These are phyloP conservation scores for Polyommatus iphigenia DNA, from an alignment of 2,888 invertebrate genomes.

Conservation along the genomic window DNA sequence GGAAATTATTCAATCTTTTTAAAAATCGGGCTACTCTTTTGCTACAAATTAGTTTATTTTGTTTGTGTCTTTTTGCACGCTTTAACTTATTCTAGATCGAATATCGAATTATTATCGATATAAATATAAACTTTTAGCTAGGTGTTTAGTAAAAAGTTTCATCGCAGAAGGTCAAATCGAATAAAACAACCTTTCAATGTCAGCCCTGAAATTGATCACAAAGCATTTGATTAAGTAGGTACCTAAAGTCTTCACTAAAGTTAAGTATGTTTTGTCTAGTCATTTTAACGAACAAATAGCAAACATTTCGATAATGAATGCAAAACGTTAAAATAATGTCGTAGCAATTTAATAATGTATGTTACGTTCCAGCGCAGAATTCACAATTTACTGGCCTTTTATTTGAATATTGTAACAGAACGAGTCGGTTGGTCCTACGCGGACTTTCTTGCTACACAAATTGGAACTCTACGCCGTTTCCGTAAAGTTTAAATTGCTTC, in stretches of 20 bases:
- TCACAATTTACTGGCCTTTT: constrained; percentile 63
- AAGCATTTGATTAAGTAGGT: not conserved
- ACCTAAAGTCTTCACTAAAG: not conserved
- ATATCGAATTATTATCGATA: not conserved
- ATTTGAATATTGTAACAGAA: constrained; percentile 64
- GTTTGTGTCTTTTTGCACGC: not conserved
- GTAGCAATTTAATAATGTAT: constrained; percentile 55
- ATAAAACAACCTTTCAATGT: not conserved
- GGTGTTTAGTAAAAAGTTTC: not conserved
- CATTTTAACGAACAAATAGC: constrained; percentile 4
- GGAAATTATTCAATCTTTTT: constrained; percentile 18
- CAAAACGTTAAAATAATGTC: constrained; percentile 38
- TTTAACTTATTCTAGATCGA: not conserved
- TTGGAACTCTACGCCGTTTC: constrained; percentile 42
- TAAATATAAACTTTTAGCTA: not conserved
- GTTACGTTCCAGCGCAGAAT: constrained; percentile 59
- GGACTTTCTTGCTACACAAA: constrained; percentile 39
- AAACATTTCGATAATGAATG: constrained; percentile 32
- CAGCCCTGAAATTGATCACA: not conserved
- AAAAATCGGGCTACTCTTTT: not conserved
- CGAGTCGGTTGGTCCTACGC: constrained; percentile 45
- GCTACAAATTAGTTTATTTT: not conserved
- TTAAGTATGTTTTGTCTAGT: not conserved
- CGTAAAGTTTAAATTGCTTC: constrained; percentile 43
- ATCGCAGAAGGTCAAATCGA: not conserved